Percentiles rank a stretch among this genome's conserved stretches.
Evolutionary conservation across 2,797 vertebrate species (phyloP).

Genomic region (Gymnothorax reevesii): DNA sequence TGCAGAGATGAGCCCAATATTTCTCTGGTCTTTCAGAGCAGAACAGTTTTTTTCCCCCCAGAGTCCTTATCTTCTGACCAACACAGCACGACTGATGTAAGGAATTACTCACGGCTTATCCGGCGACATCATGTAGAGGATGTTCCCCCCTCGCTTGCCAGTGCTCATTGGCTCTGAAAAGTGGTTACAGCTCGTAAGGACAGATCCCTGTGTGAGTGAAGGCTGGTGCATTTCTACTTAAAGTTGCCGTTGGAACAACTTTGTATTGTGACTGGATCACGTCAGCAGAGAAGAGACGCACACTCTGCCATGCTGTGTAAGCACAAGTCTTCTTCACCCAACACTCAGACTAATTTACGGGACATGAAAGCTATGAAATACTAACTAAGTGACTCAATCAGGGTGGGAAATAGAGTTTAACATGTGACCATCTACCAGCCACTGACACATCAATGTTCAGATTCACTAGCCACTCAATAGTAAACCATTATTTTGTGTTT

Average conservation of each 20-base stretch:
- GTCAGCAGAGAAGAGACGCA: neutral
- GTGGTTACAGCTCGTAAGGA: neutral
- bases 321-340: neutral
- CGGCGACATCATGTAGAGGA: conserved; percentile 56
- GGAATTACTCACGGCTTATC: conserved; percentile 59
- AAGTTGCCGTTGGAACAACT: neutral
- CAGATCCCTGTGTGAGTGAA: neutral
- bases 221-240: neutral
- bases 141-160: neutral
- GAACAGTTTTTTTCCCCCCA: neutral
- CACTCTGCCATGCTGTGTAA: neutral
- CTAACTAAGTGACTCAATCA: too few species aligned
- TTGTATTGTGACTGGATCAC: neutral
- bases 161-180: conserved; percentile 17
- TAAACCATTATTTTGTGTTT: too few species aligned
- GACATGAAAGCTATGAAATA: neutral
- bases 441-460: too few species aligned
- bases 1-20: neutral
- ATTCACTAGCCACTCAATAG: too few species aligned
- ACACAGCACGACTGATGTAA: neutral
- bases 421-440: too few species aligned
- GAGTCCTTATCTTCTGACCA: neutral
- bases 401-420: too few species aligned
- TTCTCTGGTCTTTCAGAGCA: neutral
- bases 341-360: neutral